phyloP scores from a whole-genome alignment of 2,888 invertebrate genomes.

The Volucella inflata region DNA sequence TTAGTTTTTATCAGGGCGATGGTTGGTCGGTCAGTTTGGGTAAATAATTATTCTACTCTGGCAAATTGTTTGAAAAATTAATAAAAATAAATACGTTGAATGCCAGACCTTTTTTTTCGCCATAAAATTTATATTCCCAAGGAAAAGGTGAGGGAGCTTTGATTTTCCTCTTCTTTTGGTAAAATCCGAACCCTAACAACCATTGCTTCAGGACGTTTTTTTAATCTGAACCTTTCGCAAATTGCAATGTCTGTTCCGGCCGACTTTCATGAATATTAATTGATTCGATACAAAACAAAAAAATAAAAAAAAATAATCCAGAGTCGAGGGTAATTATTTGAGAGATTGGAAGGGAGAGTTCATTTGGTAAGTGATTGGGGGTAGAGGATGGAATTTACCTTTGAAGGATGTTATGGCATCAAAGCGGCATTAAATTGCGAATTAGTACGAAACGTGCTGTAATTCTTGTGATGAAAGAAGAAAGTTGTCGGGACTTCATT shows the following conservation, averaged over 20 bases:
- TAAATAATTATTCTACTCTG: neutral
- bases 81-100: constrained; percentile 4
- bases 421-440: constrained; percentile 20
- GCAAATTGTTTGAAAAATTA: constrained; percentile 10
- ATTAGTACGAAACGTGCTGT: constrained; percentile 20
- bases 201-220: neutral
- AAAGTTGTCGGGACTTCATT: neutral
- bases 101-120: neutral
- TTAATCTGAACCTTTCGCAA: neutral
- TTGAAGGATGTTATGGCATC: constrained; percentile 8
- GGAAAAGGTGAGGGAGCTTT: too few relatives aligned
- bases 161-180: too few relatives aligned
- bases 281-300: neutral
- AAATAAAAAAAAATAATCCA: too few relatives aligned
- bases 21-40: neutral
- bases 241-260: neutral
- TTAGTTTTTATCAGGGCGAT: neutral
- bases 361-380: neutral
- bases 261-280: constrained; percentile 13
- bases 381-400: neutral
- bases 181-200: too few relatives aligned
- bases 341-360: neutral
- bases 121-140: too few relatives aligned
- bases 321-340: neutral
- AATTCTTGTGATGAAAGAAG: neutral